Conservation (phyloP, 2,888 invertebrate species). For the Folsomia candida region DNA sequence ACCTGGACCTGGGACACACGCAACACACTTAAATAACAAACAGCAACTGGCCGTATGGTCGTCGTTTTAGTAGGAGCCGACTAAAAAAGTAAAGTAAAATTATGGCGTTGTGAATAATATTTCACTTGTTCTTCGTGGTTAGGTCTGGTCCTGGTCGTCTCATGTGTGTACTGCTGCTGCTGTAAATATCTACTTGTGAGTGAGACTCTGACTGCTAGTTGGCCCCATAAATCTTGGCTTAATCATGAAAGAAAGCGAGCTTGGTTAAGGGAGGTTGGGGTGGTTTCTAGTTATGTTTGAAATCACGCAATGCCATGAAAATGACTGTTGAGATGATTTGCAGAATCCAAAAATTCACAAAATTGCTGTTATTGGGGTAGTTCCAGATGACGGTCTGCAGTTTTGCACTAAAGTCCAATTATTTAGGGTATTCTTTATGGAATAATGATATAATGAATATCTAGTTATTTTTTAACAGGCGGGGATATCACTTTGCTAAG, state of each 20-base stretch:
- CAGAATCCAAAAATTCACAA: background rate
- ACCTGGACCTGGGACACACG: conserved; percentile 16
- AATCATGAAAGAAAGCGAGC: conserved; percentile 1
- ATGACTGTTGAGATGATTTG: background rate
- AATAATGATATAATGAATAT: background rate
- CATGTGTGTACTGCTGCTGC: background rate
- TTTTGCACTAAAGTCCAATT: background rate
- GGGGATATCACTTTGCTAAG: background rate
- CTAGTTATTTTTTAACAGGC: background rate
- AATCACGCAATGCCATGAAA: background rate
- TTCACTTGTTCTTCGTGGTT: background rate
- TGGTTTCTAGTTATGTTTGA: background rate
- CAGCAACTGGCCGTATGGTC: conserved; percentile 4
- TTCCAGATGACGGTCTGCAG: background rate
- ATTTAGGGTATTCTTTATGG: background rate
- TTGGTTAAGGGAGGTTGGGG: background rate
- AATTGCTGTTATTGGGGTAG: background rate
- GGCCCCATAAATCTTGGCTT: conserved; percentile 4
- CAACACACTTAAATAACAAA: background rate
- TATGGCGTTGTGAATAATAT: background rate
- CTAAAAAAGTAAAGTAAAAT: background rate
- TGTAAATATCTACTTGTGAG: no score
- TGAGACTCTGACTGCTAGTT: no score
- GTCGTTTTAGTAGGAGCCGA: background rate
- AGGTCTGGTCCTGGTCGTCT: background rate